Evolutionary conservation across 1,140 invertebrate species (phyloP).

Genomic region (Bilobella aurantiaca): DNA sequence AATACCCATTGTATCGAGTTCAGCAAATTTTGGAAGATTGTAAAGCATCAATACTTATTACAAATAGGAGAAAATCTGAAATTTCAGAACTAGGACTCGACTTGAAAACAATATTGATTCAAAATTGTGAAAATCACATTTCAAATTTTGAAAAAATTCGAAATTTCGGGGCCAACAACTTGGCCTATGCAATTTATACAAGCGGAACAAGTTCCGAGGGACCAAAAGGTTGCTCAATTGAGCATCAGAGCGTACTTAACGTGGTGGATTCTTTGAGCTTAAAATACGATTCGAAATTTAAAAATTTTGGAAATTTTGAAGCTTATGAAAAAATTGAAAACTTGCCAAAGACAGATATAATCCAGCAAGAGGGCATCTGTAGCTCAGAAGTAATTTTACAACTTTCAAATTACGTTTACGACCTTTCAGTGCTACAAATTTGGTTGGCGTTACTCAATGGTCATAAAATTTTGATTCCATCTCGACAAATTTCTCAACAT

Average conservation of each 20-base stretch:
- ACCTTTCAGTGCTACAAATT: not conserved
- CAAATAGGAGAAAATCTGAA: not conserved
- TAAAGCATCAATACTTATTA: not conserved
- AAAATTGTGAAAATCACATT: no score
- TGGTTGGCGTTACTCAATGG: not conserved
- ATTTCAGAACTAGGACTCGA: not conserved
- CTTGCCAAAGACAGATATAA: no score
- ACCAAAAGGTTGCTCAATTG: not conserved
- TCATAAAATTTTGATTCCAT: not conserved
- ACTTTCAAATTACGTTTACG: not conserved
- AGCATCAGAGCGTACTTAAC: not conserved
- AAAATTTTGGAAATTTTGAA: not conserved
- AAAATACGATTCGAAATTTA: not conserved
- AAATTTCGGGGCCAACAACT: not conserved
- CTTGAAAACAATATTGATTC: not conserved
- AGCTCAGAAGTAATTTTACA: not conserved
- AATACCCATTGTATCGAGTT: constrained; percentile 6
- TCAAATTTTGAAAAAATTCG: no score
- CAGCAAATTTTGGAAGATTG: constrained; percentile 10
- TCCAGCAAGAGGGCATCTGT: no score
- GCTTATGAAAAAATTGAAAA: no score
- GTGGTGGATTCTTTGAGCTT: not conserved
- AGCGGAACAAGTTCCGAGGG: not conserved
- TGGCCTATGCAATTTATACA: not conserved
- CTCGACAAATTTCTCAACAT: not conserved